Evolutionary conservation across 2,797 vertebrate genomes (phyloP).

Genomic region (Potorous gilbertii): DNA sequence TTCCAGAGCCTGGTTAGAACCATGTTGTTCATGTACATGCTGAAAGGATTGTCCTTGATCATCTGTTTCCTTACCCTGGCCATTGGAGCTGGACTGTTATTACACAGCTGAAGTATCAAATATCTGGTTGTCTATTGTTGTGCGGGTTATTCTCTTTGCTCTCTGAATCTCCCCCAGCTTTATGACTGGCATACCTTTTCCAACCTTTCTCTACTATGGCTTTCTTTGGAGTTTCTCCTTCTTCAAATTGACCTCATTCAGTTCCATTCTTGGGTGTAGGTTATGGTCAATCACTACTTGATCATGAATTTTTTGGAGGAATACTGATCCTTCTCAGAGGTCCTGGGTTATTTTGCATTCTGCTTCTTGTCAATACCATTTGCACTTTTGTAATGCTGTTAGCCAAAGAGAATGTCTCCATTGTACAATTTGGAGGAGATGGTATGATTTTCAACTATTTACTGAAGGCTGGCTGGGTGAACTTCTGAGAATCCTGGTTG

Average conservation of each 20-base stretch:
- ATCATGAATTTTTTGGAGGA: neutral
- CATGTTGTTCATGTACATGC: neutral
- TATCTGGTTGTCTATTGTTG: neutral
- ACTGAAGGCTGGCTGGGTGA: neutral
- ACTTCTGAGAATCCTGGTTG: neutral
- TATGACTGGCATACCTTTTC: neutral
- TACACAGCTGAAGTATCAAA: neutral
- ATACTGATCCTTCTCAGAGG: neutral
- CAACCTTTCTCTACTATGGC: neutral
- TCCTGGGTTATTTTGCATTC: neutral
- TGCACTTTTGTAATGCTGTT: neutral
- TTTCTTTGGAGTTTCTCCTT: neutral
- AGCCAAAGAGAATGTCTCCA: neutral
- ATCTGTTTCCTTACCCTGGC: neutral
- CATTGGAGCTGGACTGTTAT: neutral
- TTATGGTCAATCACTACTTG: neutral
- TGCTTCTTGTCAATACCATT: neutral
- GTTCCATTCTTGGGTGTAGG: neutral
- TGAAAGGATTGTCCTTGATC: neutral
- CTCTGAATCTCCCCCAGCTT: neutral
- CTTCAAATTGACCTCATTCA: neutral
- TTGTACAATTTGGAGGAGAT: neutral
- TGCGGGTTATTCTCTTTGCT: neutral
- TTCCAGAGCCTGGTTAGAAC: neutral
- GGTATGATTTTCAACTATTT: neutral